Base-by-base conservation (phyloP, 2,888 invertebrate species). In the Orthosia incerta region DNA sequence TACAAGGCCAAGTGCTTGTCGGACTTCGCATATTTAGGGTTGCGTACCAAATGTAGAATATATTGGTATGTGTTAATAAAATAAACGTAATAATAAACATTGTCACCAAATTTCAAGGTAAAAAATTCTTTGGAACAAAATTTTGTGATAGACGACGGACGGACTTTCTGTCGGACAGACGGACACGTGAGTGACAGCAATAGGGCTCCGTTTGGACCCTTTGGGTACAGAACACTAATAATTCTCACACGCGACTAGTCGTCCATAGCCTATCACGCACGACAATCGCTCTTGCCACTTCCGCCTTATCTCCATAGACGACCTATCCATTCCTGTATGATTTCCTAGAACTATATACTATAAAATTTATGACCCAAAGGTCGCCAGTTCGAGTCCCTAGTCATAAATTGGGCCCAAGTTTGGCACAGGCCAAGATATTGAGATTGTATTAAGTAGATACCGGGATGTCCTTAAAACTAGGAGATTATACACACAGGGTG, bases 401-500 rank as follows among this genome's bases (percentile, higher is more conserved):
- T 69, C 65, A 80, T 86, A 86, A 84, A 86, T 86, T 73, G 59
- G 39, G 31, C 72, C 79, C 68, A 71, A 86, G 62, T 86, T 78
- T 67, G 67, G 62, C 72, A 75, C 53, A 23, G 63, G 53, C 56
- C 26, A 66, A 76, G 79, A 83, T 84, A 86, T 68, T 50, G 85
- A 79, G 80, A 78, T 78, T 55, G 71, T 64, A 79, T 76, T 74
- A 74, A 63, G 61, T 53, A 74, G 82, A 80, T 86, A 84, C 16
- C 5, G 51, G 31, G 31, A 63, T 62, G 66, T 68, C 67, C 72
- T 69, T 74, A 71, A 68, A 74, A 74, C 53, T 62, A 70, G 26
- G 20, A 76, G 61, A 74, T 67, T 73, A 73, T 57, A 39, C n/a
- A n/a, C n/a, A n/a, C 39, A 39, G 39, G 39, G 0, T 9, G 39